Conservation (phyloP, 2,113 vertebrate genomes). For the Trematomus loennbergii region DNA sequence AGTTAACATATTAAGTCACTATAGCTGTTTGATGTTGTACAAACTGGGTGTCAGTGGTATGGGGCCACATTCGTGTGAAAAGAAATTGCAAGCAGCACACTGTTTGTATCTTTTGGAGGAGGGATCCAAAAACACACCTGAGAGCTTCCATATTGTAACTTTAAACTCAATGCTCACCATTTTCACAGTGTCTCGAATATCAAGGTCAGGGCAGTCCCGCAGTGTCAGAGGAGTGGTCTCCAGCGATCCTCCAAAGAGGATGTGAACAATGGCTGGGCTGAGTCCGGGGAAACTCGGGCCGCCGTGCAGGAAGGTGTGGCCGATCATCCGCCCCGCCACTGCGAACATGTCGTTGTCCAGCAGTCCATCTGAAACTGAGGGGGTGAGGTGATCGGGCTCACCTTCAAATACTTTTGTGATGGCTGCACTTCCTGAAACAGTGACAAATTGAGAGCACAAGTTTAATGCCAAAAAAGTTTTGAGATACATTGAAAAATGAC, state of each 20-base stretch:
- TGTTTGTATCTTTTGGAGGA: too few species aligned
- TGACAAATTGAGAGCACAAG: not conserved
- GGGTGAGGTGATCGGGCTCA: constrained; percentile 65
- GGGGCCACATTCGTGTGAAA: too few species aligned
- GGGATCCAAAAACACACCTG: too few species aligned
- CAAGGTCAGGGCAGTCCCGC: constrained; percentile 55
- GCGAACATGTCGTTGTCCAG: constrained; percentile 57
- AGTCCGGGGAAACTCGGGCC: constrained; percentile 60
- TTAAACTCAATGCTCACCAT: constrained; percentile 32
- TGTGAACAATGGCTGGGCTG: constrained; percentile 56
- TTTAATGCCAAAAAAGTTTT: not conserved
- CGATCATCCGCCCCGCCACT: constrained; percentile 57
- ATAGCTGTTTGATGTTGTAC: too few species aligned
- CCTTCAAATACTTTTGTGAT: constrained; percentile 62
- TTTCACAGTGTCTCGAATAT: constrained; percentile 50
- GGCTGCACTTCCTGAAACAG: constrained; percentile 29
- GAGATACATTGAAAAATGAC: not conserved
- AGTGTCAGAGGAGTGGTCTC: constrained; percentile 35
- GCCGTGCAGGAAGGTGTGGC: constrained; percentile 59
- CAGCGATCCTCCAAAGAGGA: constrained; percentile 54
- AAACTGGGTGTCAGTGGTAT: too few species aligned
- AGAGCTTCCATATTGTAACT: too few species aligned
- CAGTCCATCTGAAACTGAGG: constrained; percentile 51
- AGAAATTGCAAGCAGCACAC: too few species aligned
- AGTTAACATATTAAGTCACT: too few species aligned